Evolutionary conservation across 2,888 invertebrate species (phyloP).

Genomic region (Epirrhoe alternata): DNA sequence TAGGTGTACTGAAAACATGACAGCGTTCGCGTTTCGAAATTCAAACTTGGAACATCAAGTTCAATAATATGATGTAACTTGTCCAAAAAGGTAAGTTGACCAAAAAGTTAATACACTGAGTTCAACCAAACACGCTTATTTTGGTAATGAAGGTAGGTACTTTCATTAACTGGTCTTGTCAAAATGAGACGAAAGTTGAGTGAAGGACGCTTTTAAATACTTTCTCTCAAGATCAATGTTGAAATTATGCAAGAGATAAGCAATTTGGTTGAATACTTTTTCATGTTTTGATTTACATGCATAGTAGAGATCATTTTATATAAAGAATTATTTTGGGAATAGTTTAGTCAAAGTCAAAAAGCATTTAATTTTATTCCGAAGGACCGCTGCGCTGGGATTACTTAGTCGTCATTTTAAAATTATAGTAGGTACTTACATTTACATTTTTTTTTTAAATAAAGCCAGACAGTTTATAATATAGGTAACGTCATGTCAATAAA

Average conservation of each 20-base stretch:
- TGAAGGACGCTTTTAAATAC: constrained; percentile 49
- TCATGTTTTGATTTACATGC: constrained; percentile 9
- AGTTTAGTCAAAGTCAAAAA: too few relatives aligned
- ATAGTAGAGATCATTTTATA: neutral
- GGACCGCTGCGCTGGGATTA: too few relatives aligned
- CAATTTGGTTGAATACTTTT: constrained; percentile 20
- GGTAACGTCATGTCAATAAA: neutral
- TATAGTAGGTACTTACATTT: too few relatives aligned
- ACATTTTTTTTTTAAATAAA: neutral
- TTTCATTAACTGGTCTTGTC: constrained; percentile 53
- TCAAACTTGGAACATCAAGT: constrained; percentile 54
- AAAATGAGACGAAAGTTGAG: constrained; percentile 46
- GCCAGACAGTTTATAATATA: neutral
- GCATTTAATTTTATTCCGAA: too few relatives aligned
- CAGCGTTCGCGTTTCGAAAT: neutral
- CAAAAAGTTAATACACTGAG: constrained; percentile 22
- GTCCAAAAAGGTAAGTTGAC: constrained; percentile 28
- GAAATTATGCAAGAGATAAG: constrained; percentile 47
- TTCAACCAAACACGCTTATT: constrained; percentile 44
- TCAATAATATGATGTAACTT: constrained; percentile 55
- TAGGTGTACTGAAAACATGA: too few relatives aligned
- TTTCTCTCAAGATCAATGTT: constrained; percentile 61
- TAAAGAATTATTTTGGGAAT: neutral
- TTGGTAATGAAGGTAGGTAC: constrained; percentile 51
- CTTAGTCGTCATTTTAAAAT: too few relatives aligned